Conservation (phyloP, 1,140 invertebrate species). For the Melanaphis sacchari region DNA sequence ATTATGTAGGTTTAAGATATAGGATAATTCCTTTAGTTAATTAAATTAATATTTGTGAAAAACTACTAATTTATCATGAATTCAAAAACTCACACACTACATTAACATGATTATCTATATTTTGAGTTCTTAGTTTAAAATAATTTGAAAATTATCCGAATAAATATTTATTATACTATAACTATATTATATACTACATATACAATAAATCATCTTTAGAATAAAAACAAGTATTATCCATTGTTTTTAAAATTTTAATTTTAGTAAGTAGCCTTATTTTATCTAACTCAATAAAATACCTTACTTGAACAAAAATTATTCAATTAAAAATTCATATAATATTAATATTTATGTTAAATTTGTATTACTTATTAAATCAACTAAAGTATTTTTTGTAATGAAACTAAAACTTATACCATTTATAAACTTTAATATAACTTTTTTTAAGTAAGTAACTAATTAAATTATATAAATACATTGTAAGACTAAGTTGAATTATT, state of each 20-base stretch:
- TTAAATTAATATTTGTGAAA: background rate
- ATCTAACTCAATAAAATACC: background rate
- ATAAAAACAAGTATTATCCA: too few relatives aligned
- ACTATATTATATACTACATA: too few relatives aligned
- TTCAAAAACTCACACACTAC: background rate
- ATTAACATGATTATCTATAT: background rate
- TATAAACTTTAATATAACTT: too few relatives aligned
- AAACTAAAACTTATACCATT: background rate
- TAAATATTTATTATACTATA: too few relatives aligned
- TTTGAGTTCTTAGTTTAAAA: background rate
- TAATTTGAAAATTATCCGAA: background rate
- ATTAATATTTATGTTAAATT: background rate
- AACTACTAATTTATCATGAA: background rate
- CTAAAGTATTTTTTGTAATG: background rate
- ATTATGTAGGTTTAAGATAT: too few relatives aligned
- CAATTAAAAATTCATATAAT: background rate
- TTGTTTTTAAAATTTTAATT: too few relatives aligned
- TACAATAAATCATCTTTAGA: too few relatives aligned
- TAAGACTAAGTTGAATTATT: too few relatives aligned
- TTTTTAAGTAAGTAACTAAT: too few relatives aligned
- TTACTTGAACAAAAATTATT: background rate
- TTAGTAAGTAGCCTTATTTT: too few relatives aligned
- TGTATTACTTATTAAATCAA: background rate
- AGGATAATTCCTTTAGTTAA: background rate
- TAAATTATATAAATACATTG: too few relatives aligned